Percentiles rank a stretch among this genome's conserved stretches.
phyloP scores from a whole-genome alignment of 1,140 invertebrate genomes.

The Phortica variegata region DNA sequence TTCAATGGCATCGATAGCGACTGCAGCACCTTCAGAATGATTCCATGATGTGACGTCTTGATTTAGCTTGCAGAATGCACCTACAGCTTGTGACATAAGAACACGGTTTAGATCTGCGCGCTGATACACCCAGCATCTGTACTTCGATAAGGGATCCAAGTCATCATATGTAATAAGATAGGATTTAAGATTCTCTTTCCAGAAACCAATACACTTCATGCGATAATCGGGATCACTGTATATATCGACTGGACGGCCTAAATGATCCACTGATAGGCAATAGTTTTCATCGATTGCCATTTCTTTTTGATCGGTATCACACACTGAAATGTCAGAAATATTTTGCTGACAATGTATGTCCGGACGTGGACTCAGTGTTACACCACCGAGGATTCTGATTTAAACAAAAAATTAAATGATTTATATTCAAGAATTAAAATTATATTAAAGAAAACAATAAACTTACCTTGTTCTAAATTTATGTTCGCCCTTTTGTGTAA shows the following conservation, averaged over 20 bases:
- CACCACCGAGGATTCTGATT: slow-evolving; percentile 83
- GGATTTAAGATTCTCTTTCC: slow-evolving; percentile 97
- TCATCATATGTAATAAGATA: slow-evolving; percentile 97
- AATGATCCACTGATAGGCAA: slow-evolving; percentile 92
- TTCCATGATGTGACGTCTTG: slow-evolving; percentile 89
- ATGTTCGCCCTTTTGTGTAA: slow-evolving; percentile 84
- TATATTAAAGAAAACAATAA: not conserved
- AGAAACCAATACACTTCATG: slow-evolving; percentile 96
- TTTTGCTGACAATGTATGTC: slow-evolving; percentile 92
- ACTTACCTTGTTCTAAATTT: slow-evolving; percentile 75
- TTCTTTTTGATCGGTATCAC: slow-evolving; percentile 90
- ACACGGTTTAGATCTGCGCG: slow-evolving; percentile 87
- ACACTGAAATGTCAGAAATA: slow-evolving; percentile 92
- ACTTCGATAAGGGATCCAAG: slow-evolving; percentile 92
- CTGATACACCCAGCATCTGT: slow-evolving; percentile 97
- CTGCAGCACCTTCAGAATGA: slow-evolving; percentile 86
- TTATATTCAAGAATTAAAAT: not conserved
- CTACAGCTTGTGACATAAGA: slow-evolving; percentile 85
- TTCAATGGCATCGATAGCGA: slow-evolving; percentile 86
- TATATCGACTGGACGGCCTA: slow-evolving; percentile 89
- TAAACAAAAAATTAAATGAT: not conserved
- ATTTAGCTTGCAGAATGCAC: slow-evolving; percentile 85
- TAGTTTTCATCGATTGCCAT: slow-evolving; percentile 92
- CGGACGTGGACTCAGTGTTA: slow-evolving; percentile 88
- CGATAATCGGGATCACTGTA: slow-evolving; percentile 94